Conservation (phyloP, 2,797 vertebrate species). For the Sebastes variabilis region DNA sequence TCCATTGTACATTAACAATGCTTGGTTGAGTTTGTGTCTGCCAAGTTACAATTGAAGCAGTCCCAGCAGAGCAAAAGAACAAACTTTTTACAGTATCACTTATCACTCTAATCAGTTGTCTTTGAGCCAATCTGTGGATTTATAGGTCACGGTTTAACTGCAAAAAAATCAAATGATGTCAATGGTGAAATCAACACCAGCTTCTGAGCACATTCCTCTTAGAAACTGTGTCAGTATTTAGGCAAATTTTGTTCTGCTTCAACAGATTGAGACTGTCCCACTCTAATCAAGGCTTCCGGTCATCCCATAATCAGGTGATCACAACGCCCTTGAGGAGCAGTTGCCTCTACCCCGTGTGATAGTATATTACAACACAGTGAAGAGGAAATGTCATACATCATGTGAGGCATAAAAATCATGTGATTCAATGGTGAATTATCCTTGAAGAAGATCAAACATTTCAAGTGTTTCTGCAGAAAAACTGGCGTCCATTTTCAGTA, state of each 20-base stretch:
- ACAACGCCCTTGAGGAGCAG: not conserved
- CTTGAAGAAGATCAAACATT: not conserved
- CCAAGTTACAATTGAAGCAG: not conserved
- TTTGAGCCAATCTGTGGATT: not conserved
- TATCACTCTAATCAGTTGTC: not conserved
- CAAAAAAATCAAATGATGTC: not conserved
- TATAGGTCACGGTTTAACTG: not conserved
- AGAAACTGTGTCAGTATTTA: not conserved
- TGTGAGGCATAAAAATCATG: not conserved
- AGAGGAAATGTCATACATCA: not conserved
- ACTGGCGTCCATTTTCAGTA: not conserved
- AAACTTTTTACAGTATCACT: not conserved
- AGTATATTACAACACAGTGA: not conserved
- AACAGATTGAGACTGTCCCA: too few species aligned
- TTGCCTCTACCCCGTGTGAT: not conserved
- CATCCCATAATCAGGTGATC: constrained; percentile 32
- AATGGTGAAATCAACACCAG: not conserved
- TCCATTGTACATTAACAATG: not conserved
- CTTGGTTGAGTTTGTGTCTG: not conserved
- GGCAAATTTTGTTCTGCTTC: not conserved
- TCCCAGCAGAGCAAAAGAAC: not conserved
- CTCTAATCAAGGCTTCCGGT: not conserved
- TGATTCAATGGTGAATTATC: not conserved
- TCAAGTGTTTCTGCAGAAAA: not conserved
- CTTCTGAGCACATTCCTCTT: not conserved